These are phyloP conservation scores for Tenualosa thibaudeaui DNA, from an alignment of 2,797 vertebrate species.

Conservation along the genomic window DNA sequence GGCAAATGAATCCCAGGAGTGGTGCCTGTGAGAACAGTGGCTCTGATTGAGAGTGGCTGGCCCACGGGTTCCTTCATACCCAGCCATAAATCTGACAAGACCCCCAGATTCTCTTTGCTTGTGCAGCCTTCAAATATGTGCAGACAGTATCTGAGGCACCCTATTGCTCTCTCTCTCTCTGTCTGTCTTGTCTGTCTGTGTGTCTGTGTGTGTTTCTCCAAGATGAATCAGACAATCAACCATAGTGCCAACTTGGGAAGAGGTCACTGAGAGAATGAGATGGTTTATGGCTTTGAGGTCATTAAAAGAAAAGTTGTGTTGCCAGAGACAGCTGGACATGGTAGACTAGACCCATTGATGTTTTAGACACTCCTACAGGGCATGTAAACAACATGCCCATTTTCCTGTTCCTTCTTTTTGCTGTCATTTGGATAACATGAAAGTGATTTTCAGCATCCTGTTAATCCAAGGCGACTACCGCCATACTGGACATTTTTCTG, in stretches of 20 bases:
- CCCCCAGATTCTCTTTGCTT: not conserved
- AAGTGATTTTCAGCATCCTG: not conserved
- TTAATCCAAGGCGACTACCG: not conserved
- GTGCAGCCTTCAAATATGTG: not conserved
- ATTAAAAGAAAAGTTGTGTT: not conserved
- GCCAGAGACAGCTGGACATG: not conserved
- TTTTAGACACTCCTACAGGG: not conserved
- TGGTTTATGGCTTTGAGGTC: not conserved
- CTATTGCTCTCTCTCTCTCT: too few relatives aligned
- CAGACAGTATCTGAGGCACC: not conserved
- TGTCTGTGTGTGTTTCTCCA: not conserved
- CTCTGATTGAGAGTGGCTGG: not conserved
- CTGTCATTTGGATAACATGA: not conserved
- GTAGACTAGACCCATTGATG: not conserved
- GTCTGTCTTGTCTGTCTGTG: too few relatives aligned
- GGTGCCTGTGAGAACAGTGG: slow-evolving; percentile 13
- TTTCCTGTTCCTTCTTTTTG: not conserved
- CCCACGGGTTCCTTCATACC: not conserved
- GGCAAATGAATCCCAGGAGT: not conserved
- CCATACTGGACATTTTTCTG: not conserved
- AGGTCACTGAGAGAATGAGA: not conserved
- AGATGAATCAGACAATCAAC: not conserved
- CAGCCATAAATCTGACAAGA: slow-evolving; percentile 6
- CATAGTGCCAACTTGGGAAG: not conserved
- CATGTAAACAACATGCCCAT: not conserved